Conservation (phyloP, 2,888 invertebrate genomes). For the Dendrolimus pini region DNA sequence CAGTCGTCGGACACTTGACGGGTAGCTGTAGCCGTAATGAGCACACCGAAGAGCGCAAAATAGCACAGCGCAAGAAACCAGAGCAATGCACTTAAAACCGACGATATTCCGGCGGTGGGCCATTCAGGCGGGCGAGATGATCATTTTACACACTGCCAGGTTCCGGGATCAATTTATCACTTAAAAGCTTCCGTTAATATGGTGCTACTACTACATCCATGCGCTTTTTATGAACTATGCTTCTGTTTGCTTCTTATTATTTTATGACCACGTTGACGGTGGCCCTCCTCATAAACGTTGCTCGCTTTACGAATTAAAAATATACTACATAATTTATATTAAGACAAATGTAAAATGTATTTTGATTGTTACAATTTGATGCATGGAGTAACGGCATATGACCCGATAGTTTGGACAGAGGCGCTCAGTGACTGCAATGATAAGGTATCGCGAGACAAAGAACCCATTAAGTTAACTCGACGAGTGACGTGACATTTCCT, state of each 20-base stretch:
- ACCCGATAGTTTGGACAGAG: conserved; percentile 26
- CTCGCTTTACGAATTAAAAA: not conserved
- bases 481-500: conserved; percentile 71
- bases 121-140: conserved; percentile 51
- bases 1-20: not conserved
- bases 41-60: conserved; percentile 18
- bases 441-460: conserved; percentile 72
- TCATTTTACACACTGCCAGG: conserved; percentile 64
- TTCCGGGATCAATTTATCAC: conserved; percentile 74
- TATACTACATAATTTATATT: too few species aligned
- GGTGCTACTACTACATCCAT: conserved; percentile 16
- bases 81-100: conserved; percentile 57
- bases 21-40: conserved; percentile 13
- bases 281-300: not conserved
- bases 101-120: conserved; percentile 28
- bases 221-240: conserved; percentile 40
- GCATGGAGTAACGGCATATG: not conserved
- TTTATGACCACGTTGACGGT: conserved; percentile 19
- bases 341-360: too few species aligned
- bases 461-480: conserved; percentile 65
- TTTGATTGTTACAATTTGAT: not conserved
- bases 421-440: conserved; percentile 44
- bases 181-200: conserved; percentile 64
- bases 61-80: conserved; percentile 35
- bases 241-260: conserved; percentile 32